Conservation (phyloP, 2,888 invertebrate genomes). For the Liopterus haemorrhoidalis region DNA sequence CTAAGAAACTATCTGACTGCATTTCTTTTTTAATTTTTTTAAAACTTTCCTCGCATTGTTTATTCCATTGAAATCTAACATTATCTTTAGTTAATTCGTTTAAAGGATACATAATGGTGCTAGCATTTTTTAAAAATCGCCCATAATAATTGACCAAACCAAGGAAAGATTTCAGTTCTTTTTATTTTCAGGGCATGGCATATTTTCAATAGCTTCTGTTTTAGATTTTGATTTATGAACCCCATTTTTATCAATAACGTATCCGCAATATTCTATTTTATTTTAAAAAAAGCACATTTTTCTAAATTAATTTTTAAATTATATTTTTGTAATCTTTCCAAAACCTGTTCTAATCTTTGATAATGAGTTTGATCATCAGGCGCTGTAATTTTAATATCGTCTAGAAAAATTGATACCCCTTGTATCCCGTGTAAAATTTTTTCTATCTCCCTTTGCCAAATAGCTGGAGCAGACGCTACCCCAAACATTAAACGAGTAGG, state of each 20-base stretch:
- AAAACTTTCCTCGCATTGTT: constrained; percentile 30
- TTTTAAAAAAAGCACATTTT: constrained; percentile 33
- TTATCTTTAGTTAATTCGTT: constrained; percentile 30
- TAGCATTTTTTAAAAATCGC: constrained; percentile 34
- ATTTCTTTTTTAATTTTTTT: constrained; percentile 28
- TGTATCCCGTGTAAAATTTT: constrained; percentile 30
- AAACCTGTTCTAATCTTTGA: constrained; percentile 28
- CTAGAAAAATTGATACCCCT: constrained; percentile 32
- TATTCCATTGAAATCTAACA: constrained; percentile 29
- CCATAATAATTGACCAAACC: constrained; percentile 37
- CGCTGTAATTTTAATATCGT: constrained; percentile 29
- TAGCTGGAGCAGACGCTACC: constrained; percentile 35
- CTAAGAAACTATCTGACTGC: constrained; percentile 28
- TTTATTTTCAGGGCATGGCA: constrained; percentile 32
- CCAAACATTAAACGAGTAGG: constrained; percentile 35
- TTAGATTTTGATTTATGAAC: constrained; percentile 35
- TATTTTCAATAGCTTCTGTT: constrained; percentile 34
- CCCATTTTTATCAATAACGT: constrained; percentile 34
- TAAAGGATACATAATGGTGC: constrained; percentile 33
- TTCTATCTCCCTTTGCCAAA: constrained; percentile 36
- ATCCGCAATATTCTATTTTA: constrained; percentile 33
- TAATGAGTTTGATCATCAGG: constrained; percentile 29
- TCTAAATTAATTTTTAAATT: constrained; percentile 31
- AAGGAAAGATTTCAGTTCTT: constrained; percentile 33
- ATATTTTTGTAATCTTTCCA: constrained; percentile 27